Base-by-base conservation (phyloP, 2,797 vertebrate species). In the Oceanodroma leucorhoa region DNA sequence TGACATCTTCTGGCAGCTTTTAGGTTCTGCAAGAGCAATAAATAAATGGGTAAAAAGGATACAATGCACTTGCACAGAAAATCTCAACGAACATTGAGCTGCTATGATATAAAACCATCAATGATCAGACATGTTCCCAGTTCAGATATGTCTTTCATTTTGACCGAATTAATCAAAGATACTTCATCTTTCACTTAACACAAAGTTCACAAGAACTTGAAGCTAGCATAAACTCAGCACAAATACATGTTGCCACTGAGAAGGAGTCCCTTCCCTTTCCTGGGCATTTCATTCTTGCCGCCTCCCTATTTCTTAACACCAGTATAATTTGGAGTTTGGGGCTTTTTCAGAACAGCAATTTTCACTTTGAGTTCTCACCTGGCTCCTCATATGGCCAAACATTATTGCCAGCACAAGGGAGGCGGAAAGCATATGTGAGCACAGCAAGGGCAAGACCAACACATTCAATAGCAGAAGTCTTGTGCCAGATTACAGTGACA, bases 1-100 rank as follows among this genome's bases (percentile, higher is more conserved):
- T 86, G 94, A 92, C 95, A 96, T 27, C 95, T 97, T 70, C 87
- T 94, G 95, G 95, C 58, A 84, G 86, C 58, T 90, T 82, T 77
- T 51, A 43, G 84, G 73, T 72, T 89, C 84, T 95, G 83, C 94
- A 95, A 34, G 6, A 71, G 45, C n/a, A 60, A 48, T 8, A 43
- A 87, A 72, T 10, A 43, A 32, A 67, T 6, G 14, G 10, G 29
- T 27, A 34, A 76, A 92, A 89, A 41, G 2, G 29, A 62, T 38
- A 30, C 6, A 82, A 61, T 0, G 6, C n/a, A 53, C 5, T 71
- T 10, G 14, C 16, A 51, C 13, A 71, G 48, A 78, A 77, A 92
- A 89, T 9, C 40, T 62, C 65, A 58, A 30, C 2, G 1, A 38
- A 71, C 6, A 18, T 17, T 57, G 53, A 79, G 30, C 19, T 54